Base-by-base conservation (phyloP, 2,888 invertebrate genomes). In the Lasioglossum marginatum region DNA sequence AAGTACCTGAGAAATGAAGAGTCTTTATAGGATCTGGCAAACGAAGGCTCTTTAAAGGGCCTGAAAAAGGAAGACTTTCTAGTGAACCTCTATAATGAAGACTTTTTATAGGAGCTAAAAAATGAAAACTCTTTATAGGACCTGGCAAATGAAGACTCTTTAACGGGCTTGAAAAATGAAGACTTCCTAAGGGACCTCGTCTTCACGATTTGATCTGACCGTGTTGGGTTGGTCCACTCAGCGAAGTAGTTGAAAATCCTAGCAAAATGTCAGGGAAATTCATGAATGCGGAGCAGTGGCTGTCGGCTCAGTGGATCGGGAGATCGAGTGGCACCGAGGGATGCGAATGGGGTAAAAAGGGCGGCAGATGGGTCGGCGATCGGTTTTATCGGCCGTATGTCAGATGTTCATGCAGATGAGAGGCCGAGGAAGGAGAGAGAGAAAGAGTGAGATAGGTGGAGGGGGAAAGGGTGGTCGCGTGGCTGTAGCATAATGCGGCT, bases 391-490 rank as follows among this genome's bases (percentile, higher is more conserved):
- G 90, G 91, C 93, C 93, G 93, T 93, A 93, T 93, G 93, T 93
- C 93, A 91, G 93, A 92, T 90, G 91, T 91, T 93, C 92, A 93
- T 93, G 93, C 92, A 93, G 91, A 93, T 92, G 91, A 93, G 93
- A 91, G 76, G 52, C 23, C 10, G 52, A 8, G 48, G 19, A 19
- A 48, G 6, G 48, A 48, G 19, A 16, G 19, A 48, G 16, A 19
- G 19, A 48, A 19, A 19, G 23, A 3, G 77, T 45, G 70, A 86
- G 19, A 8, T 8, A 4, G 63, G 5, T 19, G 19, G 27, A 1
- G 19, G 19, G 31, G 2, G 34, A 6, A 31, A 1, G 31, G 66
- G 66, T 19, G 31, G 66, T 63, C 31, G 66, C 66, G 66, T 34
- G 66, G 66, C 86, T 81, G 43, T 89, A 85, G 85, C 87, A 90